Percentiles rank a stretch among this genome's conserved stretches.
phyloP scores from a whole-genome alignment of 2,888 invertebrate genomes.

The Watsonalla cultraria region DNA sequence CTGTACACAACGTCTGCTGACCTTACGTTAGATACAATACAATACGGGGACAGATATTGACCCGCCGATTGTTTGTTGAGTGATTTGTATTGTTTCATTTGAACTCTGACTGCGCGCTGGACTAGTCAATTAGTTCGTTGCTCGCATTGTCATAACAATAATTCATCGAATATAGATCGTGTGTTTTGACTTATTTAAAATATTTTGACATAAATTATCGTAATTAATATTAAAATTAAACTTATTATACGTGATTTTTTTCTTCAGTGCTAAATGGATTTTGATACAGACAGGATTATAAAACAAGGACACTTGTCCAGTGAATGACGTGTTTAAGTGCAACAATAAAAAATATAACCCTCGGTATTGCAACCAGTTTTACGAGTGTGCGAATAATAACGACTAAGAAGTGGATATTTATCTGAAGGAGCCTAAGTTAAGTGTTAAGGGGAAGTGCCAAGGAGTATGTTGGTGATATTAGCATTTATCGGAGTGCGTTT shows the following conservation, averaged over 20 bases:
- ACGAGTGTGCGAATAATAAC: neutral
- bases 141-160: neutral
- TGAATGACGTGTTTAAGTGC: neutral
- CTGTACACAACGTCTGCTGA: slow-evolving; percentile 6
- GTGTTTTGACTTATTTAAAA: slow-evolving; percentile 9
- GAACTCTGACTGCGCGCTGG: slow-evolving; percentile 1
- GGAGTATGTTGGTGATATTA: slow-evolving; percentile 69
- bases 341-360: neutral
- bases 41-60: neutral
- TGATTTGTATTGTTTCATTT: neutral
- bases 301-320: neutral
- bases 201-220: neutral
- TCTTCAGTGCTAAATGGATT: neutral
- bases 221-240: neutral
- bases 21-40: slow-evolving; percentile 3
- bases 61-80: neutral
- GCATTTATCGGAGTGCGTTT: slow-evolving; percentile 71
- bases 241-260: no score
- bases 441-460: slow-evolving; percentile 26
- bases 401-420: neutral
- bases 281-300: neutral
- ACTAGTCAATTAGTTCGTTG: neutral
- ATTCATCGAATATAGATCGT: slow-evolving; percentile 5
- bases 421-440: neutral
- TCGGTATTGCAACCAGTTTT: neutral